Base-by-base conservation (phyloP, 2,113 vertebrate species). In the Epinephelus fuscoguttatus region DNA sequence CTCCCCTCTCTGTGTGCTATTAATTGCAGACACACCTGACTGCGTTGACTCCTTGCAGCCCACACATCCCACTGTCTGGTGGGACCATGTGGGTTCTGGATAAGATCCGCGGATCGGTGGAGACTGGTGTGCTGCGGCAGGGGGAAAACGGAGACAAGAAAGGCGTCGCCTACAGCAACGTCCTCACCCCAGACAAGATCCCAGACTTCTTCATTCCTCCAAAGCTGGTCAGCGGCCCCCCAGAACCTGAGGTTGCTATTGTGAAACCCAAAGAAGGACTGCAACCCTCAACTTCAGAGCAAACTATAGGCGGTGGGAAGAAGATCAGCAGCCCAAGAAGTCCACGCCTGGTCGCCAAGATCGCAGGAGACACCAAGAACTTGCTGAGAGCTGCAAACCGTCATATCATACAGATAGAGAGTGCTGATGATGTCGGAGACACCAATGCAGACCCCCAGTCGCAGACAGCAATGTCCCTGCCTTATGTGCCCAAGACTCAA, bases 151-250 rank as follows among this genome's bases (percentile, higher is more conserved):
- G 96, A 3, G 96, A 97, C 42, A 92, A 93, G 75, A 93, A 95
- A 81, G 79, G 88, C 56, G 63, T 93, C 37, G 91, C 95, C 0
- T 97, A 97, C 94, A 97, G 97, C 94, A 99, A 99, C 9, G 98
- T 99, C 78, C 97, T 99, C 89, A 99, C 98, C 1, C 98, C 98
- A 0, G 98, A 99, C 93, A 99, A 99, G 88, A 99, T 99, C 92
- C 98, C 98, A 0, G 98, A 99, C 89, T 99, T 99, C 81, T 99
- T 99, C 88, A 99, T 99, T 82, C 98, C 98, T 0, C 98, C 98
- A 1, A 99, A 98, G 90, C 95, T 99, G 40, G 95, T 96, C 8
- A 94, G 95, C 7, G 94, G 88, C 0, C 95, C 97, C 0, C 69
- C 96, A 0, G 98, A 99, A 78, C 93, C 89, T 0, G 97, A 98